Evolutionary conservation across 92 coral and sea anemone species (phyloP).

Genomic region (Plumapathes pennacea): DNA sequence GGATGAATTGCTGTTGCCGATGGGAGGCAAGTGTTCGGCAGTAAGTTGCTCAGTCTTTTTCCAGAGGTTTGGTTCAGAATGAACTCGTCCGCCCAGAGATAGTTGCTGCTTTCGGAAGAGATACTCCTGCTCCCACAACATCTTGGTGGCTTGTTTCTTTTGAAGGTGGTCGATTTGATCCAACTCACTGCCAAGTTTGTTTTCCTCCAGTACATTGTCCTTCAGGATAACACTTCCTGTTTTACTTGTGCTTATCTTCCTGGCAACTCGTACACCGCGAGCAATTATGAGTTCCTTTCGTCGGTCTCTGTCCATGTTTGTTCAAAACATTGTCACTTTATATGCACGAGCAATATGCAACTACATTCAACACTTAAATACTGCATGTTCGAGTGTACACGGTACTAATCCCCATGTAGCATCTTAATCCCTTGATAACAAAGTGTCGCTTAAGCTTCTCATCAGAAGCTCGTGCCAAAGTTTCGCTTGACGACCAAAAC

Average conservation of each 20-base stretch:
- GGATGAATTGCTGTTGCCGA: background rate
- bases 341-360: too few species aligned
- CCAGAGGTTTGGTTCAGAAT: slow-evolving; percentile 2
- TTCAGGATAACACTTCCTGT: slow-evolving; percentile 43
- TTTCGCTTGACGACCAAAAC: too few species aligned
- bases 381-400: too few species aligned
- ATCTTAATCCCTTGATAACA: too few species aligned
- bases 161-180: slow-evolving; percentile 31
- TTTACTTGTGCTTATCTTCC: slow-evolving; percentile 52
- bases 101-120: slow-evolving; percentile 1
- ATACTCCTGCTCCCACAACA: slow-evolving; percentile 44
- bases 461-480: too few species aligned
- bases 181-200: slow-evolving; percentile 37
- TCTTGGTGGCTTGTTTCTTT: slow-evolving; percentile 29
- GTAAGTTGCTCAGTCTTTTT: too few species aligned
- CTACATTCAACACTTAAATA: too few species aligned
- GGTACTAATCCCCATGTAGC: too few species aligned
- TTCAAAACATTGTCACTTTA: too few species aligned
- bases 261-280: background rate
- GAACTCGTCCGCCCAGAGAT: slow-evolving; percentile 1
- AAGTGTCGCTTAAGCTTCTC: too few species aligned
- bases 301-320: too few species aligned
- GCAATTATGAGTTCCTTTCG: slow-evolving; percentile 5
- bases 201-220: slow-evolving; percentile 55
- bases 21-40: slow-evolving; percentile 17